Base-by-base conservation (phyloP, 2,113 vertebrate genomes). In the Otis tarda region DNA sequence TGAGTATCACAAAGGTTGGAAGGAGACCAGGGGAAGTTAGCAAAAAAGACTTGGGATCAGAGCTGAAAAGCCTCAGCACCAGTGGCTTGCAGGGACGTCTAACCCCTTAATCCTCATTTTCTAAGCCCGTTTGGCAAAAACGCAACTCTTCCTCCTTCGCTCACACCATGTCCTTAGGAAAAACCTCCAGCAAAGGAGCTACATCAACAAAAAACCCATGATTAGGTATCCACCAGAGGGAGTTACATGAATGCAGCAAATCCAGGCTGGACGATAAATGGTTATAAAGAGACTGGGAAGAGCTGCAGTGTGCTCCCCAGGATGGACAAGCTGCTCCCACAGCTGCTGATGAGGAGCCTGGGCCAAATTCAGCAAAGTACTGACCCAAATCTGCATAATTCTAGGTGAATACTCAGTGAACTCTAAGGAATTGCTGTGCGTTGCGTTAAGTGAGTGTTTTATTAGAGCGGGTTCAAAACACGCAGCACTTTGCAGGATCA, bases 171-270 rank as follows among this genome's bases (percentile, higher is more conserved):
- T 27, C 41, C 10, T 65, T 15, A 47, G n/a, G 39, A 75, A 64
- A 61, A 92, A 77, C 11, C 30, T 35, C 6, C 57, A n/a, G 63
- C 31, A 60, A 53, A 90, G 24, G 17, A 43, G 22, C 25, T 28
- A 4, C 12, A 14, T 5, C n/a, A 23, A 64, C 22, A 24, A 68
- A 81, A 53, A 50, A 16, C 41, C 41, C 15, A 16, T 43, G 41
- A 43, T 43, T 43, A 43, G 41, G 15, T 43, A 39, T 76, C 97
- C 97, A 86, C 71, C 91, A 97, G 97, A 93, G 97, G 97, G 97
- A 92, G 93, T 47, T 45, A 31, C 75, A n/a, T 1, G 92, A 94
- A 95, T 69, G 89, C 74, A 56, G 22, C n/a, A 79, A 77, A 52
- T 8, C 6, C 45, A 53, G 45, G 2, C 27, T 28, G 49, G 50